Evolutionary conservation across 2,113 vertebrate species (phyloP), one percentile per base, ranked within the genome.

Genomic region (Gymnorhina tibicen): DNA sequence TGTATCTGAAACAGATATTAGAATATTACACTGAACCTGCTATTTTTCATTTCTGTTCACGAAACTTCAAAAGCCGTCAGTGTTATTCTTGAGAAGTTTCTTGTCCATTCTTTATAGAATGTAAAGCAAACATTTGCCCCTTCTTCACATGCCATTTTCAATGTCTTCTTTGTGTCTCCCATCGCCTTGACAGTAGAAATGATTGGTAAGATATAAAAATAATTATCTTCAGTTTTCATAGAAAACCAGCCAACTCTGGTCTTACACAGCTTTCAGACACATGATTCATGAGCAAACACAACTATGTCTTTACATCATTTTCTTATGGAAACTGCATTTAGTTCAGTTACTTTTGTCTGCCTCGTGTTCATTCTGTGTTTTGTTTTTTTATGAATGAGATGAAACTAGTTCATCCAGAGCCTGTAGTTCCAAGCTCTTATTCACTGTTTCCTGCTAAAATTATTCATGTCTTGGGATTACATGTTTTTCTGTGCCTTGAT

Each of bases 81-180:
- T 41, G 4, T 20, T 63, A 10, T 19, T 82, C 7, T 42, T 72
- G 15, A 67, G 44, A 68, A 68, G 9, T 53, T 11, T 49, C 20
- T 19, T 49, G 7, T 13, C 10, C 6, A 0, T 52, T 60, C 53
- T 84, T 62, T 26, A 28, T 2, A 24, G 5, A 70, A 4, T 50
- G 23, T 67, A 49, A 87, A 91, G 26, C 3, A 77, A 84, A 68
- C 2, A 53, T 75, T 16, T 89, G 3, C 9, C 6, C 21, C 33
- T 72, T 13, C 37, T 2, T 35, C n/a, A 30, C 4, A 3, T 30
- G 9, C 0, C 5, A 1, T 5, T n/a, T 15, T 44, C 19, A 42
- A 11, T 16, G 9, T 16, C 14, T 64, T 56, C 11, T 46, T 70
- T 62, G 6, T 78, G 13, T 12, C 75, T 93, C 30, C 50, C n/a